These are phyloP conservation scores for Xanthia icteritia DNA, from an alignment of 2,888 invertebrate species.

Conservation along the genomic window DNA sequence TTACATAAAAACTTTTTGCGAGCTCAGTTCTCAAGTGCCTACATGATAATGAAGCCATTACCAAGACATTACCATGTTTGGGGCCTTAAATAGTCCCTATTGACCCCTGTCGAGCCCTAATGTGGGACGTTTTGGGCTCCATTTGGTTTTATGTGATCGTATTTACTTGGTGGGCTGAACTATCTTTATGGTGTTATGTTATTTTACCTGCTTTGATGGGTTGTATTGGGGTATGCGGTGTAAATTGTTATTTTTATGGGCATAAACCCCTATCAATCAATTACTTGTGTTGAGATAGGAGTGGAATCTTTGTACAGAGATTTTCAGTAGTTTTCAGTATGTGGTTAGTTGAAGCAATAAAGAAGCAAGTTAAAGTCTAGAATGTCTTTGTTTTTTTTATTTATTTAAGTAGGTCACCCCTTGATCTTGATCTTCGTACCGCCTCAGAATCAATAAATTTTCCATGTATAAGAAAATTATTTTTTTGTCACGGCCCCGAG, in stretches of 20 bases:
- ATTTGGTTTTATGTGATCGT: conserved; percentile 67
- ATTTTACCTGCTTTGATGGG: conserved; percentile 33
- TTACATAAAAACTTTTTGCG: conserved; percentile 33
- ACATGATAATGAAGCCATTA: conserved; percentile 62
- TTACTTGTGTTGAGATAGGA: neutral
- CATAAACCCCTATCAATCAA: neutral
- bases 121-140: conserved; percentile 59
- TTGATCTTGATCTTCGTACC: no score
- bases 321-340: neutral
- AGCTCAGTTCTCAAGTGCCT: conserved; percentile 42
- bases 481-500: no score
- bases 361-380: neutral
- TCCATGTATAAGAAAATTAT: no score
- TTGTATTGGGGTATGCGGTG: neutral
- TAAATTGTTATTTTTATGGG: neutral
- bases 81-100: conserved; percentile 62
- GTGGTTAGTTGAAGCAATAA: neutral
- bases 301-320: neutral
- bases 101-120: conserved; percentile 62
- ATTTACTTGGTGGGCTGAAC: conserved; percentile 58
- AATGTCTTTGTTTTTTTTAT: neutral
- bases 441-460: no score
- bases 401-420: no score
- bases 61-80: conserved; percentile 56
- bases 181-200: conserved; percentile 53